These are phyloP conservation scores for Papilio gigon DNA, from an alignment of 2,888 invertebrate genomes.

Conservation along the genomic window DNA sequence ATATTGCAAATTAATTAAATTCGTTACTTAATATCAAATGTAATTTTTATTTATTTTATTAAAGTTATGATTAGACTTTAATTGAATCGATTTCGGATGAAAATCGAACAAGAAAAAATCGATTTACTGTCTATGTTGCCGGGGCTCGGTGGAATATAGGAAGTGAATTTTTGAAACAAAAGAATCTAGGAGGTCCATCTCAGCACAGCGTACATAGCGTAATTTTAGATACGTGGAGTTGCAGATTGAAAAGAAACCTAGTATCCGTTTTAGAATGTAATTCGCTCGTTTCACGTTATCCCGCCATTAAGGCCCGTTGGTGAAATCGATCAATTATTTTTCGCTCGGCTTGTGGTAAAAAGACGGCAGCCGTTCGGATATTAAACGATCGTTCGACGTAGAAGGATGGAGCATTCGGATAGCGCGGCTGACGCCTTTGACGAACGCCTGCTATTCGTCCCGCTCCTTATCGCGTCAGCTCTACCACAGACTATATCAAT, in stretches of 20 bases:
- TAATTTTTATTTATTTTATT: not conserved
- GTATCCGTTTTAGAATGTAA: slow-evolving; percentile 46
- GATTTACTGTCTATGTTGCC: not conserved
- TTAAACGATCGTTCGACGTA: slow-evolving; percentile 67
- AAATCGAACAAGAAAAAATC: not conserved
- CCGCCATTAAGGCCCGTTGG: slow-evolving; percentile 64
- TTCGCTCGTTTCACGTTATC: slow-evolving; percentile 65
- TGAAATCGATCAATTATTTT: slow-evolving; percentile 80
- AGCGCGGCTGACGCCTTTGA: slow-evolving; percentile 42
- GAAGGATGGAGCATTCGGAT: slow-evolving; percentile 51
- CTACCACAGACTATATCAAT: slow-evolving; percentile 28
- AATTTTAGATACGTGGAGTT: slow-evolving; percentile 58
- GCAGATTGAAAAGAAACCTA: slow-evolving; percentile 52
- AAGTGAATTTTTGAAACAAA: not conserved
- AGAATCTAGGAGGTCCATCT: not conserved
- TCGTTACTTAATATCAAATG: not conserved
- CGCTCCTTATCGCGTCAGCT: slow-evolving; percentile 65
- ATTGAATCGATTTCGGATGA: not conserved
- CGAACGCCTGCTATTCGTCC: slow-evolving; percentile 56
- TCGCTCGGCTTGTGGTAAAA: slow-evolving; percentile 70
- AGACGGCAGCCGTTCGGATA: slow-evolving; percentile 73
- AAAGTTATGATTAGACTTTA: too few relatives aligned
- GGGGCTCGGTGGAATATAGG: not conserved
- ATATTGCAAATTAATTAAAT: not conserved
- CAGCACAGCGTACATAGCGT: slow-evolving; percentile 42